Base-by-base conservation (phyloP, 2,888 invertebrate species). In the Phyllotreta striolata region DNA sequence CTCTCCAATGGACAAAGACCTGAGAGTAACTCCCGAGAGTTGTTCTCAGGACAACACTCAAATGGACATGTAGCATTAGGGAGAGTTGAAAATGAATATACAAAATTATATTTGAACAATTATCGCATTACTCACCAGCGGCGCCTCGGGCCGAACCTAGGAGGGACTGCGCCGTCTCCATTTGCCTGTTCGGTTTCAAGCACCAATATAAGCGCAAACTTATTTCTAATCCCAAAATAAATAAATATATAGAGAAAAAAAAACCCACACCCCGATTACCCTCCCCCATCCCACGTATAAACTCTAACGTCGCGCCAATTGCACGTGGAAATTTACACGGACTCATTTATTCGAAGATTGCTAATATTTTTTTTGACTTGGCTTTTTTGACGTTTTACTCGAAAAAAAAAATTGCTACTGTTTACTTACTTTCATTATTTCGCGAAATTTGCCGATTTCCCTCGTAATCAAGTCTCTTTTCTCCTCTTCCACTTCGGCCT, bases 371-470 rank as follows among this genome's bases (percentile, higher is more conserved):
- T 38, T 38, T 39, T 47, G 37, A 62, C 34, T 8, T 39, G 37
- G 44, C 44, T 44, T 46, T 44, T 34, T 40, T 46, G 39, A 41
- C 0, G 12, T n/a, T n/a, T 24, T 60, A 35, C 10, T 55, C n/a
- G n/a, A 38, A 13, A 12, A 37, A 35, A 49, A 49, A 35, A n/a
- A 10, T n/a, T 41, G 4, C 9, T 51, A 10, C 6, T 40, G 35
- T 51, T 12, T 68, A 78, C 84, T 86, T 89, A 95, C 95, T 93
- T 95, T 95, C 91, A 95, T 97, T 73, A 95, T 93, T 85, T 97
- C 96, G 68, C 98, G 89, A 84, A 98, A 98, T 84, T 95, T 96
- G 76, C 95, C 95, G 82, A 98, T 98, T 87, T 98, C 98, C 74
- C 96, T 88, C 77, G 95, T 95, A 74, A 98, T 98, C 74, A 98